Evolutionary conservation across 2,797 vertebrate genomes (phyloP).

Genomic region (Myotis myotis): DNA sequence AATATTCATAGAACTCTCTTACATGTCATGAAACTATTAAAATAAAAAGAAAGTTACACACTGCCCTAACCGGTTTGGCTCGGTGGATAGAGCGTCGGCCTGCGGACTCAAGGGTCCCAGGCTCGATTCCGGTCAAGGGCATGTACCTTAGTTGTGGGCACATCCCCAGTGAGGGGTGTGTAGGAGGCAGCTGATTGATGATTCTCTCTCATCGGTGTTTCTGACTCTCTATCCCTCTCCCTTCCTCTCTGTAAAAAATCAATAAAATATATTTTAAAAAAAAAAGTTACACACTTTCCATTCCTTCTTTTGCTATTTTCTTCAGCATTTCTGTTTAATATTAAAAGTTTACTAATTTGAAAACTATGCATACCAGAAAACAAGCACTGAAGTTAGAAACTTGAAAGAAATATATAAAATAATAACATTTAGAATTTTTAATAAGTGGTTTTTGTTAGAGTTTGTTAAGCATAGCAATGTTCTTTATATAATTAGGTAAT

Average conservation of each 20-base stretch:
- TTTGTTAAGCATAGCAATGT: not conserved
- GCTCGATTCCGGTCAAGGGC: no score
- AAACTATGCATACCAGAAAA: not conserved
- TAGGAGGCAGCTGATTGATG: no score
- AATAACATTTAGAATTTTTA: not conserved
- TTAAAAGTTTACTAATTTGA: not conserved
- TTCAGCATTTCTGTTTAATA: not conserved
- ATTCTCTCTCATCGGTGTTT: no score
- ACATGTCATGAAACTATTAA: not conserved
- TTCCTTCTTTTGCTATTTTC: conserved; percentile 8
- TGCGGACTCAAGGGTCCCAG: no score
- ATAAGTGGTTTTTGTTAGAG: not conserved
- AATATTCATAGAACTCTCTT: not conserved
- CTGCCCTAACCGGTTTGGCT: not conserved
- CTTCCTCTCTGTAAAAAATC: no score
- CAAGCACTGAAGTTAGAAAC: not conserved
- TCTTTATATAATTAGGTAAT: not conserved
- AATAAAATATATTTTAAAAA: no score
- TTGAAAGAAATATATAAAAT: not conserved
- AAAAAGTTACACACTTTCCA: not conserved
- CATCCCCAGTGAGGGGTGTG: no score
- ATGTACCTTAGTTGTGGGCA: no score
- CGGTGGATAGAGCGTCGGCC: no score
- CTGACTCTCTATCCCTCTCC: no score
- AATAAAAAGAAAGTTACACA: not conserved